Percentiles rank a stretch among this genome's conserved stretches.
phyloP scores from a whole-genome alignment of 30 jellyfish, hydroid and myxozoan genomes.

The Hydractinia symbiolongicarpus region DNA sequence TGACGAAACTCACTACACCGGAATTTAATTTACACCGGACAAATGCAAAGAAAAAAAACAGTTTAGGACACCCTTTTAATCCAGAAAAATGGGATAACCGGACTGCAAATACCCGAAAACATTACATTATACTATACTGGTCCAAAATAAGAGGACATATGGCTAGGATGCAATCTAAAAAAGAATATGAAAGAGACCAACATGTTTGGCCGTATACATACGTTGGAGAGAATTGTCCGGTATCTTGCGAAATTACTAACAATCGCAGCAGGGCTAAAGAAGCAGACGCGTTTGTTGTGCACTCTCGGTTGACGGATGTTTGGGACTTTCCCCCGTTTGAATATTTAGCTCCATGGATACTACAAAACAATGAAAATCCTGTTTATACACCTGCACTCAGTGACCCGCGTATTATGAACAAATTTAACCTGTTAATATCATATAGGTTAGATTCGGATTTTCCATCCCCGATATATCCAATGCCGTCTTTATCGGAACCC shows the following conservation, averaged over 20 bases:
- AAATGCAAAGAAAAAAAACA: conserved; percentile 2
- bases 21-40: no score
- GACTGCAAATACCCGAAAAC: conserved; percentile 53
- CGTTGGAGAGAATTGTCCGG: conserved; percentile 96
- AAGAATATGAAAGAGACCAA: conserved; percentile 69
- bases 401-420: conserved; percentile 84
- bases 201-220: conserved; percentile 97
- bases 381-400: conserved; percentile 96
- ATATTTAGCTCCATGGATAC: conserved; percentile 95
- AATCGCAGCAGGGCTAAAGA: conserved; percentile 80
- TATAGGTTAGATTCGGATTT: conserved; percentile 92
- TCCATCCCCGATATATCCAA: conserved; percentile 98
- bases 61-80: conserved; percentile 89
- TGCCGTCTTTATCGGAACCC: conserved; percentile 76
- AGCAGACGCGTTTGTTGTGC: conserved; percentile 97
- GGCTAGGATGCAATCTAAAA: conserved; percentile 76
- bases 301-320: conserved; percentile 90
- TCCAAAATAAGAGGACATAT: conserved; percentile 89
- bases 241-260: conserved; percentile 77
- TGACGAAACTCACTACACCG: neutral
- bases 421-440: conserved; percentile 78
- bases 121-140: conserved; percentile 81
- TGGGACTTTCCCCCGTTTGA: conserved; percentile 93
- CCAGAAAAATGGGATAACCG: conserved; percentile 78
- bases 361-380: conserved; percentile 96